Conservation (phyloP, 2,797 vertebrate genomes). For the Tinamus major region DNA sequence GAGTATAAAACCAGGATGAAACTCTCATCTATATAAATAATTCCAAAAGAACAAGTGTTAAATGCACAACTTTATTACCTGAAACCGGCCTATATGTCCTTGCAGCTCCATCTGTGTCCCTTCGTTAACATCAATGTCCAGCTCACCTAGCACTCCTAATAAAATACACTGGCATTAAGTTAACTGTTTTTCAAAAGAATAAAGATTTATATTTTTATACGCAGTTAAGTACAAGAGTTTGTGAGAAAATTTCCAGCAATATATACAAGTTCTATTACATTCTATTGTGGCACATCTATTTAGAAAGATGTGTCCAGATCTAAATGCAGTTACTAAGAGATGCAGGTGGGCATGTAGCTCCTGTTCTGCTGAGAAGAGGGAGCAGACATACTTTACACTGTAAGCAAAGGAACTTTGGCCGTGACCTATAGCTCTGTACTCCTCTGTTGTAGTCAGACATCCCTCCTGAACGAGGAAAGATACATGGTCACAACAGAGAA, state of each 20-base stretch:
- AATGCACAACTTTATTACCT: conserved; percentile 80
- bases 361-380: neutral
- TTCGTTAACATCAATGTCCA: conserved; percentile 87
- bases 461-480: neutral
- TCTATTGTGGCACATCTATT: neutral
- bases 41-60: neutral
- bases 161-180: conserved; percentile 18
- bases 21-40: neutral
- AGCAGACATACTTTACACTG: neutral
- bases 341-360: neutral
- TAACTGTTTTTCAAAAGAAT: neutral
- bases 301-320: neutral
- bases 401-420: neutral
- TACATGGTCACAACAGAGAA: neutral
- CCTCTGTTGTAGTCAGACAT: neutral
- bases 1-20: neutral
- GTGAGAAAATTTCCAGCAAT: neutral
- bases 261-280: neutral
- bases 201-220: neutral
- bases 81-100: conserved; percentile 93
- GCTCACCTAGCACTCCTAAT: conserved; percentile 87
- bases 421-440: neutral
- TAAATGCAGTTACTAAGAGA: neutral
- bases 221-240: neutral
- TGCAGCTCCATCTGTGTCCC: conserved; percentile 91